A percentile compares a stretch with the other conserved stretches of the same genome.
Conservation (phyloP, 2,888 invertebrate species). For the Chydorus sphaericus region DNA sequence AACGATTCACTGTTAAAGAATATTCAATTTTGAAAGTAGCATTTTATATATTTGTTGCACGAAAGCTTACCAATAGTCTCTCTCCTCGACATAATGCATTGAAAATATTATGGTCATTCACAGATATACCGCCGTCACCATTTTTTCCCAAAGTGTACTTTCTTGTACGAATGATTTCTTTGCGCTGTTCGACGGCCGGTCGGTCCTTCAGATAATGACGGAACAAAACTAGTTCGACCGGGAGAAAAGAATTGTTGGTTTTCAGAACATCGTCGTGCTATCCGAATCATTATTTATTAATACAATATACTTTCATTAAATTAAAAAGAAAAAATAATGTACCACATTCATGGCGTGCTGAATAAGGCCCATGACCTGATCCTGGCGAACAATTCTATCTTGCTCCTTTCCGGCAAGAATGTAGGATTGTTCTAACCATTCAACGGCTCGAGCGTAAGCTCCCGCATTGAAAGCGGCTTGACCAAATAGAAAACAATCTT, state of each 20-base stretch:
- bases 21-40: no score
- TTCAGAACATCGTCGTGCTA: no score
- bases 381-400: conserved; percentile 22
- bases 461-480: conserved; percentile 26
- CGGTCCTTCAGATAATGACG: not conserved
- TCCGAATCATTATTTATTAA: no score
- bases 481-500: conserved; percentile 28
- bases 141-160: conserved; percentile 14
- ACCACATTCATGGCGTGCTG: conserved; percentile 17
- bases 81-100: conserved; percentile 27
- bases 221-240: no score
- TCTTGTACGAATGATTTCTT: conserved; percentile 2
- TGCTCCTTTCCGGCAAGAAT: conserved; percentile 23
- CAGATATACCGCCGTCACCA: conserved; percentile 13
- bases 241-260: no score
- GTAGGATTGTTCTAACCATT: conserved; percentile 28
- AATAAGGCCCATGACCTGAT: conserved; percentile 15
- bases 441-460: conserved; percentile 26
- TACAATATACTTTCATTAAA: no score
- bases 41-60: no score
- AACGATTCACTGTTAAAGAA: no score
- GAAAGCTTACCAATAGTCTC: conserved; percentile 21
- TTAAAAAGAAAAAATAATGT: conserved; percentile 8
- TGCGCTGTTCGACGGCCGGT: conserved; percentile 13
- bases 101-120: conserved; percentile 23